Evolutionary conservation across 2,888 invertebrate genomes (phyloP), one percentile per base, ranked within the genome.

Genomic region (Cistogaster globosa): DNA sequence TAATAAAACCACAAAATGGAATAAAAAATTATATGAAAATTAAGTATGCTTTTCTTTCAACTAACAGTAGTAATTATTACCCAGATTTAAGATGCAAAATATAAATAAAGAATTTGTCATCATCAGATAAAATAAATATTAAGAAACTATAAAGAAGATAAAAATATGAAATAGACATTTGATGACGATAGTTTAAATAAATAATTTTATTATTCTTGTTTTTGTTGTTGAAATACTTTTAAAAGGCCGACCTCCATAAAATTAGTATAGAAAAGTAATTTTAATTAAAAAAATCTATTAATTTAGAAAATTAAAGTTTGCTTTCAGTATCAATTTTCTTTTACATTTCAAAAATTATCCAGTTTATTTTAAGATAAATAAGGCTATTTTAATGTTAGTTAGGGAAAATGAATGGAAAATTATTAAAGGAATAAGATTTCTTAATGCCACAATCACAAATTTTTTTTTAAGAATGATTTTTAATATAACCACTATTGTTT

Each of bases 41-140:
- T 32, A 63, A 62, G 26, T 51, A 22, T 38, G 32, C 51, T 20
- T 60, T 77, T 9, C 11, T 58, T 16, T 18, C 26, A 20, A 53
- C 65, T 48, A 51, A 58, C 48, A 57, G 42, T 22, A 38, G 58
- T 65, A 72, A 72, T 72, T 72, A 80, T 80, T 80, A 57, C 51
- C 51, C 58, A 58, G 58, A 80, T 65, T 72, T 9, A 36, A 51
- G 55, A 55, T 14, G 62, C 16, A 20, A 48, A 68, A 53, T 42
- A 53, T 9, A 55, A 60, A 45, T 57, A 69, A 32, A 45, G 14
- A 55, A 78, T 77, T 77, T 68, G 42, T 69, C 77, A 77, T 62
- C 77, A 77, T 60, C 77, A 51, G 58, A 38, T 36, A 26, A 32
- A 68, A 32, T 32, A 57, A 55, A 65, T 45, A 38, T 38, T 38